These are phyloP conservation scores for Vireo griseus DNA, from an alignment of 2,797 vertebrate species.

Conservation along the genomic window DNA sequence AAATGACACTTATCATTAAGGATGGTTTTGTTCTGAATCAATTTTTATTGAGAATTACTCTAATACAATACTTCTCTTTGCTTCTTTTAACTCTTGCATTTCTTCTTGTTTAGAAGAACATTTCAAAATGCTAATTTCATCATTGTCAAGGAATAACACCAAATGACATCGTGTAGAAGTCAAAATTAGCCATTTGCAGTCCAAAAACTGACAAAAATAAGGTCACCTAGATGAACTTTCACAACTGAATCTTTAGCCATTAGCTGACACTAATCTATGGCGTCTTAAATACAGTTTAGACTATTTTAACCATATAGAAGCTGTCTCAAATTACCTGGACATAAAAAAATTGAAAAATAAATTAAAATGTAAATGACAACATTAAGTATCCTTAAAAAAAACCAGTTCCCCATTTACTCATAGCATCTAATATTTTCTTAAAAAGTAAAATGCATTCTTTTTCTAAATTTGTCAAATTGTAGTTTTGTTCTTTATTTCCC, in stretches of 20 bases:
- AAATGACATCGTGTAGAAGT: neutral
- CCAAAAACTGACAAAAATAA: neutral
- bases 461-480: neutral
- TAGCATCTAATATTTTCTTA: neutral
- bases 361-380: neutral
- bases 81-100: neutral
- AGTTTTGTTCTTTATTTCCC: neutral
- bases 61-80: neutral
- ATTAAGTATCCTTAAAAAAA: neutral
- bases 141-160: neutral
- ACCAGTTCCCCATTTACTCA: fast-evolving
- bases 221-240: neutral
- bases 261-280: neutral
- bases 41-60: slow-evolving; percentile 24
- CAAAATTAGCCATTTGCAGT: neutral
- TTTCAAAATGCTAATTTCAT: neutral
- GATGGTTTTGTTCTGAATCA: slow-evolving; percentile 19
- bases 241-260: neutral
- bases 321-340: neutral
- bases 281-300: neutral
- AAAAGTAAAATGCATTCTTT: neutral
- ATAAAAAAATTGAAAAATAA: neutral
- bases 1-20: slow-evolving; percentile 57
- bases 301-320: neutral
- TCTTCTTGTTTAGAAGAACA: neutral